Conservation (phyloP, 2,113 vertebrate genomes). For the Muntiacus muntjak region DNA sequence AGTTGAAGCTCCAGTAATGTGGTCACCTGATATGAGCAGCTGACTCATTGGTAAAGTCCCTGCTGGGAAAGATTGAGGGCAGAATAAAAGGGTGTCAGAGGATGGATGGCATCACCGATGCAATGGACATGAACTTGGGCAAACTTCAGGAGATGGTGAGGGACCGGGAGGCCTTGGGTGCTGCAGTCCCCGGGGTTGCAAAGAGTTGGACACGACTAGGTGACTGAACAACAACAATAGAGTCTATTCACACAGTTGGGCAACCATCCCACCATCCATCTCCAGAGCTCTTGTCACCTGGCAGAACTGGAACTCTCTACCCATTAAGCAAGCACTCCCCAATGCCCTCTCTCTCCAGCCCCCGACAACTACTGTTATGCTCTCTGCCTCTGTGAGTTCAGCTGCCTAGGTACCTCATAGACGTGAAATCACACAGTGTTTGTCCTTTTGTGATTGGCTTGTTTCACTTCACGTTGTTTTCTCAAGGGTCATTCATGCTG, state of each 20-base stretch:
- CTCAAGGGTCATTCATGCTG: accelerated
- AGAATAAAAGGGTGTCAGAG: too few relatives aligned
- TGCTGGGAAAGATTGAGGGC: too few relatives aligned
- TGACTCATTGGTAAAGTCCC: too few relatives aligned
- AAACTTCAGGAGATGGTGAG: neutral
- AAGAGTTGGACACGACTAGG: neutral
- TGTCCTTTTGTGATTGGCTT: neutral
- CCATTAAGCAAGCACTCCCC: neutral
- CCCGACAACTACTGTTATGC: neutral
- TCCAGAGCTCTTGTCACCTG: neutral
- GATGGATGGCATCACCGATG: neutral
- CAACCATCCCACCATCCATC: neutral
- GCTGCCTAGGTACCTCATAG: neutral
- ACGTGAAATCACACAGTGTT: neutral
- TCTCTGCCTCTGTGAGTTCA: neutral
- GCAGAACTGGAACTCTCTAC: neutral
- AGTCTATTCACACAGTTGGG: too few relatives aligned
- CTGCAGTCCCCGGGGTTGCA: neutral
- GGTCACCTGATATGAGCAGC: too few relatives aligned
- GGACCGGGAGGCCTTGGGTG: neutral
- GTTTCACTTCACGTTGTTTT: neutral
- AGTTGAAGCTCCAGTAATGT: neutral
- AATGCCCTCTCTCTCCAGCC: neutral
- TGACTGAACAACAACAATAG: neutral
- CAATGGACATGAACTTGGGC: neutral